Evolutionary conservation across 1,140 invertebrate species (phyloP).

Genomic region (Danaus plexippus): DNA sequence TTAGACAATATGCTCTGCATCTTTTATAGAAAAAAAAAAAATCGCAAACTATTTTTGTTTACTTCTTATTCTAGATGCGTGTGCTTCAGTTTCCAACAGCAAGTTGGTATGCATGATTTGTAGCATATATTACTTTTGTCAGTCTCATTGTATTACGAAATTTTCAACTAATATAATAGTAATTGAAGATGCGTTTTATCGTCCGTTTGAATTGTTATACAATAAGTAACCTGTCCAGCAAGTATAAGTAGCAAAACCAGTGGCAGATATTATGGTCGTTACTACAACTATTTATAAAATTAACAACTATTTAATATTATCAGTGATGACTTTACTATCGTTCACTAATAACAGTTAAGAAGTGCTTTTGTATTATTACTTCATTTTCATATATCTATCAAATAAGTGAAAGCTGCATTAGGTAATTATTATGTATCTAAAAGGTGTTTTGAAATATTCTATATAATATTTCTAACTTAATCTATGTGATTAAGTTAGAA

Average conservation of each 20-base stretch:
- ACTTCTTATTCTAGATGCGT: constrained; percentile 52
- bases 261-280: no score
- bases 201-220: constrained; percentile 7
- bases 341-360: no score
- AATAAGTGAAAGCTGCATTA: no score
- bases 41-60: constrained; percentile 20
- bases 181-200: constrained; percentile 8
- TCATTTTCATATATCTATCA: no score
- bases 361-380: no score
- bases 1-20: constrained; percentile 32
- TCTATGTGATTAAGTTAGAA: no score
- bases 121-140: constrained; percentile 33
- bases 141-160: constrained; percentile 40
- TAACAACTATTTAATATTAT: no score
- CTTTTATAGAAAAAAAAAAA: constrained; percentile 13
- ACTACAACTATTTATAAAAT: no score
- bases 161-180: constrained; percentile 32
- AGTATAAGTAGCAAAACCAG: no score
- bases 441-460: neutral
- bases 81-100: constrained; percentile 47
- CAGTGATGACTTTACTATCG: no score
- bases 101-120: constrained; percentile 51
- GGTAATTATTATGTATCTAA: no score
- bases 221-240: neutral
- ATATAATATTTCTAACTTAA: no score